Conservation (phyloP, 2,113 vertebrate genomes). For the Procavia capensis region DNA sequence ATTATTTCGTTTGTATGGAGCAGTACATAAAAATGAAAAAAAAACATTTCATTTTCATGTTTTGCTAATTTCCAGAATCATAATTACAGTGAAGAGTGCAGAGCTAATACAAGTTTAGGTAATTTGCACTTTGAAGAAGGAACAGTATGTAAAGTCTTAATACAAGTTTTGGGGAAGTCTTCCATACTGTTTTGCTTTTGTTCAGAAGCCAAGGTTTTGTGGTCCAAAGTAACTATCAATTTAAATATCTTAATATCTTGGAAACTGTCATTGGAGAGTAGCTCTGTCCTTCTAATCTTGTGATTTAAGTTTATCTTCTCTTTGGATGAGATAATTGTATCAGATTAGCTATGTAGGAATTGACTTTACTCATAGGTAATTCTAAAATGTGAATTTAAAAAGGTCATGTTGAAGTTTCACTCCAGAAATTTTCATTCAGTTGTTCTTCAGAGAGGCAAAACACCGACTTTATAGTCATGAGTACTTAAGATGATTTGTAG, state of each 20-base stretch:
- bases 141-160: conserved; percentile 66
- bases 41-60: conserved; percentile 60
- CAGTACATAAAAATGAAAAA: background rate
- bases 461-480: conserved; percentile 51
- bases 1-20: conserved; percentile 71
- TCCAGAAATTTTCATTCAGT: conserved; percentile 32
- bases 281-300: conserved; percentile 31
- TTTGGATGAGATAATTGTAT: conserved; percentile 53
- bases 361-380: conserved; percentile 50
- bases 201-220: conserved; percentile 44
- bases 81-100: background rate
- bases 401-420: conserved; percentile 52
- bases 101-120: conserved; percentile 41
- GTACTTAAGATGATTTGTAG: conserved; percentile 29
- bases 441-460: conserved; percentile 52
- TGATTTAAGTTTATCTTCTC: conserved; percentile 66
- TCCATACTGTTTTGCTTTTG: conserved; percentile 56
- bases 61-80: conserved; percentile 66
- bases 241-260: conserved; percentile 65
- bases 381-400: conserved; percentile 26
- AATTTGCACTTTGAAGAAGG: conserved; percentile 68
- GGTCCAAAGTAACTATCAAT: conserved; percentile 44
- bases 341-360: conserved; percentile 50
- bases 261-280: conserved; percentile 43
- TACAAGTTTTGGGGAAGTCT: conserved; percentile 52